Evolutionary conservation across 1,140 invertebrate genomes (phyloP), one percentile per base, ranked within the genome.

Genomic region (Lucilia sericata): DNA sequence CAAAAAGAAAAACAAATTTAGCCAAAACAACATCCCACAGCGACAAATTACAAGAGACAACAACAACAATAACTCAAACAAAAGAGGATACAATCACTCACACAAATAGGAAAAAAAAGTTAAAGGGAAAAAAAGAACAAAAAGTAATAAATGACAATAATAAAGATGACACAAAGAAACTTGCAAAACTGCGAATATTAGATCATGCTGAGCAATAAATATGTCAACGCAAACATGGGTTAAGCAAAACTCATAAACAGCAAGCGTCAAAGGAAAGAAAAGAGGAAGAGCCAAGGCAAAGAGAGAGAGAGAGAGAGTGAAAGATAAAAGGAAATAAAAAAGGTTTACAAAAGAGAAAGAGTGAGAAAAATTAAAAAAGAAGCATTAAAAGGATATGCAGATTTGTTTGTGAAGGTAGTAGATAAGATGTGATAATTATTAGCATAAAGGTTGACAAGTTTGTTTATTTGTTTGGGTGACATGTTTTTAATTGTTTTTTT

Each of bases 141-240:
- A 65, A 19, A n/a, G 42, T 78, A 36, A 82, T 82, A 65, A 82
- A 82, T 82, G 81, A 82, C 51, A 82, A 82, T 42, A 70, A 82
- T 82, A 82, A 82, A 82, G 81, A 82, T 82, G 81, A 82, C 81
- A 82, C 81, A 82, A 82, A 82, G 55, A 82, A 60, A 82, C 51
- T 70, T 82, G 81, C 81, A 82, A 82, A 82, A 82, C 60, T 82
- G 81, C 81, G 81, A 82, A 82, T 82, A 82, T 82, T 82, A 82
- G 81, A 82, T 65, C 81, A 82, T 82, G 81, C 81, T 82, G 81
- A 36, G 81, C 81, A 82, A 82, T 82, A 82, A 82, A 82, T 82
- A 82, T 82, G 81, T 82, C 81, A 82, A 82, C 81, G 36, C 51
- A 82, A 82, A 82, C 76, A 80, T 80, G 76, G 76, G 76, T 80